Percentiles rank a stretch among this genome's conserved stretches.
These are phyloP conservation scores for Ceratotherium simum DNA, from an alignment of 2,113 vertebrate species.

Conservation along the genomic window DNA sequence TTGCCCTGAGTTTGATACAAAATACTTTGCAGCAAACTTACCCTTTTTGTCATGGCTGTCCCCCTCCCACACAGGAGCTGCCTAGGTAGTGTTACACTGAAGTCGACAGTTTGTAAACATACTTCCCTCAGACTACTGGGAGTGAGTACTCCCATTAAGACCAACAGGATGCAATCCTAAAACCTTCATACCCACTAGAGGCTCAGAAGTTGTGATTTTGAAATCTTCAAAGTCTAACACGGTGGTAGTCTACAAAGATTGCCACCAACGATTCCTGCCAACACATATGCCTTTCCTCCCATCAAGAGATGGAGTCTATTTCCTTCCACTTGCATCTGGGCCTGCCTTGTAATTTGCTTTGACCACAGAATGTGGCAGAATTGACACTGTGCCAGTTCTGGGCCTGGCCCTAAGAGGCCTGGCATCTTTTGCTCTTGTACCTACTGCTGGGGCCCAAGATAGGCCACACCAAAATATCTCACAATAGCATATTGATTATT, in stretches of 20 bases:
- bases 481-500: too few relatives aligned
- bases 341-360: background rate
- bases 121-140: background rate
- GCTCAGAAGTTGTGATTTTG: background rate
- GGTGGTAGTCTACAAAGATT: background rate
- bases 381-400: background rate
- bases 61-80: background rate
- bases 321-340: background rate
- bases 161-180: background rate
- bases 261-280: background rate
- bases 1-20: background rate
- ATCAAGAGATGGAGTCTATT: background rate
- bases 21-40: background rate
- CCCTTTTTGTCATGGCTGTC: background rate
- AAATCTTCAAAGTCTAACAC: slow-evolving; percentile 1
- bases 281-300: background rate
- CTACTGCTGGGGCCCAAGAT: too few relatives aligned
- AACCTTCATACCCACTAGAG: background rate
- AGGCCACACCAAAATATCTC: too few relatives aligned
- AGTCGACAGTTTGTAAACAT: background rate
- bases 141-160: background rate
- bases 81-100: background rate
- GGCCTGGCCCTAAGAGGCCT: background rate
- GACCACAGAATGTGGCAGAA: background rate
- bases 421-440: background rate